These are phyloP conservation scores for Gulo gulo DNA, from an alignment of 2,113 vertebrate genomes.

Conservation along the genomic window DNA sequence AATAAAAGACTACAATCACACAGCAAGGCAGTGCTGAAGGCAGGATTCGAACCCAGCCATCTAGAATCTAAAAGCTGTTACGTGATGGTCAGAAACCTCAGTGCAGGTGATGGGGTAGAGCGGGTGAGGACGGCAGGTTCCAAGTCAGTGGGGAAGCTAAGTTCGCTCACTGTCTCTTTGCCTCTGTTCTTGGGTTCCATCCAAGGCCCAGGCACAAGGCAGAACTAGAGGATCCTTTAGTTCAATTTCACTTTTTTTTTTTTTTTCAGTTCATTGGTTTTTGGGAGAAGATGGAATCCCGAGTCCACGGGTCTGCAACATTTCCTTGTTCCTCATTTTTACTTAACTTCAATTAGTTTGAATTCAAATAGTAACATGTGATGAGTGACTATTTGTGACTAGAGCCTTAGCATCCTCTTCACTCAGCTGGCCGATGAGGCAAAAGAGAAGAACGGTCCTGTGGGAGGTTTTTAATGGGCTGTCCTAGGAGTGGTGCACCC, in stretches of 20 bases:
- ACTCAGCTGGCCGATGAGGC: neutral
- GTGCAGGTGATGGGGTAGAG: neutral
- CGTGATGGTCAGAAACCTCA: fast-evolving
- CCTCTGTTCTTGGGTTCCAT: neutral
- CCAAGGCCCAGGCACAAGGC: neutral
- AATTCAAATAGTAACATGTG: neutral
- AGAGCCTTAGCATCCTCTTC: neutral
- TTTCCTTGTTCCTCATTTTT: neutral
- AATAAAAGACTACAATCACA: neutral
- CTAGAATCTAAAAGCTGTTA: neutral
- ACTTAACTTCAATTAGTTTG: neutral
- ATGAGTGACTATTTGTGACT: neutral
- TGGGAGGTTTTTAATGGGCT: neutral
- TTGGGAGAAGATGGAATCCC: neutral
- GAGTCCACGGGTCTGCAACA: too few species aligned
- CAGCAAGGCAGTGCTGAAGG: neutral
- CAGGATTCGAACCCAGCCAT: neutral
- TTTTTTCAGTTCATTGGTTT: neutral
- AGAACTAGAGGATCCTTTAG: neutral
- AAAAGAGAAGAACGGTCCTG: neutral
- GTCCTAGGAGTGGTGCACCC: neutral
- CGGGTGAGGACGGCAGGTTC: neutral
- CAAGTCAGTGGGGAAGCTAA: neutral
- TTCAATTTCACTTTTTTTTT: neutral
- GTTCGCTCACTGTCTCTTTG: neutral